Base-by-base conservation (phyloP, 2,888 invertebrate species). In the Phyto melanocephala region DNA sequence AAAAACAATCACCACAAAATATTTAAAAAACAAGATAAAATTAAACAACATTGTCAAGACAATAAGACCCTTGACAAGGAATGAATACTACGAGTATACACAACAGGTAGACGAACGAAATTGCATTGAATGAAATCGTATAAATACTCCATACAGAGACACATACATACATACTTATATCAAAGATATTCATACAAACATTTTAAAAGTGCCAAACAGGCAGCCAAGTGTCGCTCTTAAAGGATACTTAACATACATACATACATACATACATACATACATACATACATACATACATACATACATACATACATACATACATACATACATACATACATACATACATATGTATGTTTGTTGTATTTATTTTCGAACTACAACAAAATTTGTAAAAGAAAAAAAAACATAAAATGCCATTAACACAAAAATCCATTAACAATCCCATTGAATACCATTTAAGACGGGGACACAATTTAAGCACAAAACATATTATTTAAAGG, bases 351-450 rank as follows among this genome's bases (percentile, higher is more conserved):
- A 28, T 28, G 1, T 13, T 50, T 13, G 4, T 50, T 28, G 20
- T 13, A 24, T 28, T 24, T 52, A 24, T 52, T 52, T 24, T 7
- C 22, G n/a, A 65, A 54, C 54, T 63, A 65, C 15, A 56, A 40
- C 10, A 54, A 56, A 67, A 67, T 67, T 65, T 56, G 54, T 78
- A 52, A 50, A 33, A 33, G n/a, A n/a, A 33, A 45, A 45, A 40
- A 81, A 78, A 68, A 62, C 78, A 63, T 74, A 63, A 68, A 82
- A 80, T 71, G 65, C 75, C 75, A 82, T 82, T 82, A 82, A 80
- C 70, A 79, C 75, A 80, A 65, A 80, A 72, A 80, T 70, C 82
- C 82, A 80, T 82, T 79, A 82, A 80, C 79, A 82, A 80, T 78
- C 62, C 56, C 54, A 75, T 56, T 65, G 45, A 75, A 65, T 56